Base-by-base conservation (phyloP, 2,888 invertebrate genomes). In the Brachyptera putata region DNA sequence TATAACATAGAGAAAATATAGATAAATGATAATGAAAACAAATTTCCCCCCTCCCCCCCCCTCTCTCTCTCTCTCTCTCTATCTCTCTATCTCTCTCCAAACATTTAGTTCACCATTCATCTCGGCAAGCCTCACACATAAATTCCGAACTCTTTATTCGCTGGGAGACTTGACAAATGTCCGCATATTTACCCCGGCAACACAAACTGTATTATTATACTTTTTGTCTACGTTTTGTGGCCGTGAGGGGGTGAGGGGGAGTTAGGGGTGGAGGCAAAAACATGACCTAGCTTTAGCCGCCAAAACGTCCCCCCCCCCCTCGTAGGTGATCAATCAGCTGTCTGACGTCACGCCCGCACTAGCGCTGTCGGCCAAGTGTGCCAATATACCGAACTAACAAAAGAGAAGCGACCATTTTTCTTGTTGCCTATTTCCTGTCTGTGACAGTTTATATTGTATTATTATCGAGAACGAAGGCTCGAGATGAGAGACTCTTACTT, bases 401-500 rank as follows among this genome's bases (percentile, higher is more conserved):
- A 36, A 53, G 53, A 36, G 18, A 11, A 18, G 36, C 36, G 53
- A 58, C 58, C 58, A 61, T 61, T 61, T 61, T 61, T 61, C 61
- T 61, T 61, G 48, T 30, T 48, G 39, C 48, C 58, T 61, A 61
- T 61, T 61, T 58, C 61, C 61, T 61, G 61, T 58, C 48, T 46
- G 61, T 61, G 61, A 61, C 61, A 61, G 61, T 61, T 61, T 58
- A 56, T 61, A 50, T n/a, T 58, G 61, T 48, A 60, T 46, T 16
- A 4, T 18, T 16, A 41, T 21, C 11, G 16, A 7, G n/a, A n/a
- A n/a, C n/a, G n/a, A n/a, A n/a, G 16, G 5, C 41, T 41, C 41
- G 16, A 21, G 16, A 50, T 50, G 49, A 50, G 49, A 16, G 25
- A 50, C 50, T n/a, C n/a, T n/a, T n/a, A n/a, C 41, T 21, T 41